Base-by-base conservation (phyloP, 2,797 vertebrate genomes). In the Cichlasoma orientale region DNA sequence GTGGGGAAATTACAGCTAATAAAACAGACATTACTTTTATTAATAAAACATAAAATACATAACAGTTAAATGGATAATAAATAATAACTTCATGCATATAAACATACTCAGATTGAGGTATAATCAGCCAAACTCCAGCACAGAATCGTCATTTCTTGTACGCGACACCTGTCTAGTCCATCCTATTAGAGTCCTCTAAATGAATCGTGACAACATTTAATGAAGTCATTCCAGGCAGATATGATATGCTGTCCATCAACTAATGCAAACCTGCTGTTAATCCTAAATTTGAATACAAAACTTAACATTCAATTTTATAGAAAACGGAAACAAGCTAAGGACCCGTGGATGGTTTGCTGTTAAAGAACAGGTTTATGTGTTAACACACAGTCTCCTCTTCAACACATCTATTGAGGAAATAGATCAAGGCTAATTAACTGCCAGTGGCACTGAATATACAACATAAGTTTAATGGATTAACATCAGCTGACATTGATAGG, bases 391-490 rank as follows among this genome's bases (percentile, higher is more conserved):
- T 71, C 63, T 54, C 54, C 25, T 73, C 70, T 58, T 77, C 66
- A 84, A 76, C 57, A 80, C 69, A 38, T 63, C 71, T 75, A 55
- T 71, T 71, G 73, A 41, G 29, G 41, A 84, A 70, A 83, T 23
- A 69, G 56, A 78, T 47, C 1, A 10, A 2, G 16, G 31, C 29
- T 86, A 81, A 84, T 73, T 79, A 74, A 79, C 77, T 73, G 66
- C 77, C 57, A 36, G 52, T 66, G 66, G 69, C 70, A 74, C 56
- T 63, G 70, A 86, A 71, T 5, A 59, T 72, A 79, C 55, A 55
- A 52, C 56, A 79, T 78, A 77, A 66, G 6, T 68, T 73, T 70
- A 79, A 84, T 82, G 54, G 79, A 74, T 84, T 75, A 78, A 80
- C 52, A 56, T 76, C 10, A 77, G 44, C 61, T 58, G 77, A 38